These are phyloP conservation scores for Indicator indicator DNA, from an alignment of 2,113 vertebrate genomes.

Conservation along the genomic window DNA sequence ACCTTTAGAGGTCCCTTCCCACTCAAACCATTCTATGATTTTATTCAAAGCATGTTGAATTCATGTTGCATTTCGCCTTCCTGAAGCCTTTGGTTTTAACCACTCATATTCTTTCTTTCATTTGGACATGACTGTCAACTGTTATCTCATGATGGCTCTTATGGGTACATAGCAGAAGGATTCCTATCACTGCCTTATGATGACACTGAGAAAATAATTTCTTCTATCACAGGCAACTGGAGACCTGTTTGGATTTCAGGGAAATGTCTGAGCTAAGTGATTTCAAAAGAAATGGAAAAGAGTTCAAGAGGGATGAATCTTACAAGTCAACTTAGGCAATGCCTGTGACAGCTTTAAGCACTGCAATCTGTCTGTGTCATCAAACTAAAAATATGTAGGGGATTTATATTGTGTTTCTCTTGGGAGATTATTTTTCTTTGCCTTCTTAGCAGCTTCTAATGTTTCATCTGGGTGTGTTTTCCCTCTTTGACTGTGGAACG, in stretches of 20 bases:
- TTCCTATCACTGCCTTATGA: background rate
- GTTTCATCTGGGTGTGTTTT: background rate
- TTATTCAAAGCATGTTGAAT: background rate
- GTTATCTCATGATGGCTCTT: background rate
- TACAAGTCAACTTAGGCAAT: background rate
- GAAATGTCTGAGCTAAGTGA: background rate
- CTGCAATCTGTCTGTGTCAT: background rate
- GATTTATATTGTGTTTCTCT: background rate
- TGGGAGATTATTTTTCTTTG: background rate
- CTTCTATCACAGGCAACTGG: background rate
- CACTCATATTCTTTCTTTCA: background rate
- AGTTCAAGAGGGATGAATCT: background rate
- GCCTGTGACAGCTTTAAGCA: background rate
- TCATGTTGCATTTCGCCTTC: background rate
- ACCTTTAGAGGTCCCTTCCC: too few relatives aligned
- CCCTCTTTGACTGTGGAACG: background rate
- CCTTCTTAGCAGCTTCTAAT: background rate
- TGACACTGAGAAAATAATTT: background rate
- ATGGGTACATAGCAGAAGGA: background rate
- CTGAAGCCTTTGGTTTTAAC: background rate
- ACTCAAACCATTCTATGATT: too few relatives aligned
- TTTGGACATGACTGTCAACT: background rate
- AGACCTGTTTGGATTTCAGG: background rate
- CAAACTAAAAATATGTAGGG: background rate
- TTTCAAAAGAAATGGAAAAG: background rate